phyloP scores from a whole-genome alignment of 2,113 vertebrate genomes.

The Burhinus oedicnemus region DNA sequence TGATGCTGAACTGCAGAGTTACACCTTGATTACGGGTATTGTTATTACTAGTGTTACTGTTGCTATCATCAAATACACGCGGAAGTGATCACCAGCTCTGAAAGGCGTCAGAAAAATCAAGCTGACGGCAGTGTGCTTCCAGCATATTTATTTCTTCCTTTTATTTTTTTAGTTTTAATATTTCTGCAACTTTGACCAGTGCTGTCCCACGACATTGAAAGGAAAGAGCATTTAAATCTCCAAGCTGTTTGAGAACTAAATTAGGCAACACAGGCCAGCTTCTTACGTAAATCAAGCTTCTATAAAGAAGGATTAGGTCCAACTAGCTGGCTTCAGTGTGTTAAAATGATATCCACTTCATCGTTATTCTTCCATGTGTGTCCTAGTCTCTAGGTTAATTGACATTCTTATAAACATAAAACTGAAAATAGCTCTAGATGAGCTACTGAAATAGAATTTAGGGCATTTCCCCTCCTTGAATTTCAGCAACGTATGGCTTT shows the following conservation, averaged over 20 bases:
- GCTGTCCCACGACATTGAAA: neutral
- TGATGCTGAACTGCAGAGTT: neutral
- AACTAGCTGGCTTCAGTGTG: constrained; percentile 68
- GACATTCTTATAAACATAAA: constrained; percentile 71
- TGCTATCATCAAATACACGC: neutral
- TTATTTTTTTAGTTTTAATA: neutral
- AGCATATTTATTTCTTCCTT: neutral
- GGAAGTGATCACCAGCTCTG: neutral
- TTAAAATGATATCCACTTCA: constrained; percentile 69
- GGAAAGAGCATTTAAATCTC: neutral
- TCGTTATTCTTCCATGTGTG: constrained; percentile 47
- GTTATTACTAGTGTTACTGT: neutral
- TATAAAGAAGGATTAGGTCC: constrained; percentile 67
- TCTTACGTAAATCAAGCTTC: constrained; percentile 69
- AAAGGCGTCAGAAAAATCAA: neutral
- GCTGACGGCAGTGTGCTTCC: neutral
- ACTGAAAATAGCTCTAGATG: constrained; percentile 59
- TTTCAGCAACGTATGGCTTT: constrained; percentile 39
- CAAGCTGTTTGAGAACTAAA: constrained; percentile 49
- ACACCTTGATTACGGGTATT: neutral
- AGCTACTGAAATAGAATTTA: constrained; percentile 64
- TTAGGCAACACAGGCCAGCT: constrained; percentile 55
- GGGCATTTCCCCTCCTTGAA: constrained; percentile 52
- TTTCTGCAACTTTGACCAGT: neutral
- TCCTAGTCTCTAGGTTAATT: constrained; percentile 66